Evolutionary conservation across 2,797 vertebrate species (phyloP).

Genomic region (Sternotherus odoratus): DNA sequence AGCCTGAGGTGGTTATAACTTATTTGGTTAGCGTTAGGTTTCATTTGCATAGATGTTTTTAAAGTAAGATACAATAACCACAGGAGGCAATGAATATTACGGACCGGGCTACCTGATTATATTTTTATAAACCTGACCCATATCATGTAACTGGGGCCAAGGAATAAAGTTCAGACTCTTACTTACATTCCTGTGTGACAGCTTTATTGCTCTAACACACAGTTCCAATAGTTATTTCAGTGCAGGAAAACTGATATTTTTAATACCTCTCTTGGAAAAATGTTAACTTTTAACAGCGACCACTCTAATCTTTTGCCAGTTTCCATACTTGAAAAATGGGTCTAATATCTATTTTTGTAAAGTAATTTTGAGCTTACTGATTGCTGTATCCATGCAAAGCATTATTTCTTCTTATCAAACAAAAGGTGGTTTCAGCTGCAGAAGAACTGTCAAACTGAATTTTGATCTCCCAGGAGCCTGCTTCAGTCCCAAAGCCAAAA

Average conservation of each 20-base stretch:
- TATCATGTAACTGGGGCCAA: neutral
- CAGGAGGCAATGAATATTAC: neutral
- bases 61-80: neutral
- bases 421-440: neutral
- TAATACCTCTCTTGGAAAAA: neutral
- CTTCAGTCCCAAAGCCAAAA: neutral
- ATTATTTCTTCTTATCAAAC: neutral
- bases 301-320: neutral
- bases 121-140: neutral
- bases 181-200: neutral
- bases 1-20: neutral
- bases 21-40: too few species aligned
- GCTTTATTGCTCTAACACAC: neutral
- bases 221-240: neutral
- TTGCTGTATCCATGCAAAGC: rapidly evolving
- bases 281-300: neutral
- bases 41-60: neutral
- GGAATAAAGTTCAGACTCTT: neutral
- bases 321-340: neutral
- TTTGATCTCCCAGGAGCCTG: neutral
- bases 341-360: neutral
- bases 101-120: neutral
- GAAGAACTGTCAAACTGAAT: neutral
- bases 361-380: rapidly evolving
- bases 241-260: neutral